Conservation (phyloP, 2,888 invertebrate genomes). For the Dasysyrphus albostriatus region DNA sequence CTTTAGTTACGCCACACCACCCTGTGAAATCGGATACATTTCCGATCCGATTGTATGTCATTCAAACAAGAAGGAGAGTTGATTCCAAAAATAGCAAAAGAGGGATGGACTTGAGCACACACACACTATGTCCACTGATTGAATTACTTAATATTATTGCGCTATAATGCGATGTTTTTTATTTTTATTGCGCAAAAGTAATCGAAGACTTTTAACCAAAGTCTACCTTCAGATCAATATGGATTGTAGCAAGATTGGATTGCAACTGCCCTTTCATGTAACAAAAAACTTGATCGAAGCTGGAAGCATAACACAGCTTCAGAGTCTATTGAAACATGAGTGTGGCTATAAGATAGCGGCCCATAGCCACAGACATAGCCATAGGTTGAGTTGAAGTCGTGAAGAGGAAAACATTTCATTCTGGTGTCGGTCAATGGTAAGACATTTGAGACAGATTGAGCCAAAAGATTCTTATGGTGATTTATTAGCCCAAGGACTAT, state of each 20-base stretch:
- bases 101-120: conserved; percentile 53
- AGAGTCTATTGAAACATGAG: conserved; percentile 24
- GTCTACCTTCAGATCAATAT: conserved; percentile 35
- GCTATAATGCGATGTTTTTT: background rate
- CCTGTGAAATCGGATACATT: conserved; percentile 67
- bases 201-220: conserved; percentile 36
- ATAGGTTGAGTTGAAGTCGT: background rate
- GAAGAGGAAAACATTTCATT: conserved; percentile 44
- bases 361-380: background rate
- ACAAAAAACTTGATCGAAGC: conserved; percentile 19
- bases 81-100: conserved; percentile 48
- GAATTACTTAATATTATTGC: conserved; percentile 41
- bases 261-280: conserved; percentile 63
- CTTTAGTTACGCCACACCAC: conserved; percentile 54
- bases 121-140: conserved; percentile 29
- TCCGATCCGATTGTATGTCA: conserved; percentile 64
- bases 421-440: conserved; percentile 53
- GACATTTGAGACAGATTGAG: conserved; percentile 33
- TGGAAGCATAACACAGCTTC: conserved; percentile 2
- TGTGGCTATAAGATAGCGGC: background rate
- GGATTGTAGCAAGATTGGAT: conserved; percentile 27
- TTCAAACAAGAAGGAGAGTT: conserved; percentile 32
- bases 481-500: conserved; percentile 31
- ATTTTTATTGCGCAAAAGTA: conserved; percentile 20
- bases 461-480: conserved; percentile 54